These are phyloP conservation scores for Oreochromis mossambicus DNA, from an alignment of 2,797 vertebrate genomes.

Conservation along the genomic window DNA sequence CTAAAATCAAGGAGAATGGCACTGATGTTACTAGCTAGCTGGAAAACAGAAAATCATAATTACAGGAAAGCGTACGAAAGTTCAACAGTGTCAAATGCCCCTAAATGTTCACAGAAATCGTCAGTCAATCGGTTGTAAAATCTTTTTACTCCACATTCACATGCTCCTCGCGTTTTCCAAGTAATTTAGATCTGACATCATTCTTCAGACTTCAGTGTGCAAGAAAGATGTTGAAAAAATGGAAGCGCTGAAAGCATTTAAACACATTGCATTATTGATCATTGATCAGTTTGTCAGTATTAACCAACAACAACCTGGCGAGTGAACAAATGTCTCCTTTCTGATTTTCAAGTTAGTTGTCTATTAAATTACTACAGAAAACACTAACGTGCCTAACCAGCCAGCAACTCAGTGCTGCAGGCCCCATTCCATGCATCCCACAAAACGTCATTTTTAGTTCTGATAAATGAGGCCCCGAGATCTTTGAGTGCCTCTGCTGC, in stretches of 20 bases:
- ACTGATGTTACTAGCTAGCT: not conserved
- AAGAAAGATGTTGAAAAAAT: not conserved
- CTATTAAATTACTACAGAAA: not conserved
- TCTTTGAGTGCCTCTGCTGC: slow-evolving; percentile 53
- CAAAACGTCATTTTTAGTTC: not conserved
- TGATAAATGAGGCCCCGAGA: slow-evolving; percentile 49
- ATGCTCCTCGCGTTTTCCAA: not conserved
- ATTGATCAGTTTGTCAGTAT: not conserved
- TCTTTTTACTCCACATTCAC: not conserved
- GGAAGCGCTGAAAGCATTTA: not conserved
- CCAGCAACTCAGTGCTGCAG: not conserved
- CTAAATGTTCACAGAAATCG: not conserved
- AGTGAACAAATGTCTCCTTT: not conserved
- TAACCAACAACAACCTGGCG: not conserved
- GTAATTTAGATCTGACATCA: not conserved
- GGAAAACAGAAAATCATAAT: not conserved
- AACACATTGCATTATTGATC: not conserved
- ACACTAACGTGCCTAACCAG: not conserved
- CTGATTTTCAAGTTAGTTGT: not conserved
- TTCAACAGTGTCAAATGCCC: not conserved
- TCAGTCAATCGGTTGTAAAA: not conserved
- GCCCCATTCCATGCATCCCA: not conserved
- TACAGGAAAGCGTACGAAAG: not conserved
- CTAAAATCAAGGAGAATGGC: not conserved
- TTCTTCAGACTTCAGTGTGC: not conserved